phyloP scores from a whole-genome alignment of 1,140 invertebrate species.

The Microvelia longipes region DNA sequence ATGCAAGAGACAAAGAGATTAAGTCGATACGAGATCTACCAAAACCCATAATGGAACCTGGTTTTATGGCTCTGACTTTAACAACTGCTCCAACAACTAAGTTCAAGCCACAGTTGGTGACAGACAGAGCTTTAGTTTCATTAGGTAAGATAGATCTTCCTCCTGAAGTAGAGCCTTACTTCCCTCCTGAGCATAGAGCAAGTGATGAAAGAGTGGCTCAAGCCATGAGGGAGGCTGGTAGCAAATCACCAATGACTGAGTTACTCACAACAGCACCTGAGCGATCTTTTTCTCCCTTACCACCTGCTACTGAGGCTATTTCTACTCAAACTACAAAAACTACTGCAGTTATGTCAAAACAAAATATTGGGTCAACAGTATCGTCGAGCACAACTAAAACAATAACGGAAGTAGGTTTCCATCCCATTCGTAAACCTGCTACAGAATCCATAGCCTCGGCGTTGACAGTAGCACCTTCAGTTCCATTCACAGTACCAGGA shows the following conservation, averaged over 20 bases:
- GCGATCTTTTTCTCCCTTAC: slow-evolving; percentile 36
- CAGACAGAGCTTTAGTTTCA: slow-evolving; percentile 12
- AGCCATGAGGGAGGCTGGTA: slow-evolving; percentile 15
- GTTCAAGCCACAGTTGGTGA: slow-evolving; percentile 16
- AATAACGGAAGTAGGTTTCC: background rate
- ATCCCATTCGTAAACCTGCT: slow-evolving; percentile 5
- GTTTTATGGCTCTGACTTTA: slow-evolving; percentile 17
- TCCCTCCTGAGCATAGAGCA: slow-evolving; percentile 11
- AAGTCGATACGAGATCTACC: slow-evolving; percentile 7
- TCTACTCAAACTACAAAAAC: background rate
- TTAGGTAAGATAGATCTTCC: slow-evolving; percentile 7
- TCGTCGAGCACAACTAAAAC: background rate
- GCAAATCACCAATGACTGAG: slow-evolving; percentile 39
- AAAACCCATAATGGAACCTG: slow-evolving; percentile 10
- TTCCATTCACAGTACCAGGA: slow-evolving; percentile 10
- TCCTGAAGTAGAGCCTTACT: slow-evolving; percentile 16
- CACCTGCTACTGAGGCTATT: slow-evolving; percentile 6
- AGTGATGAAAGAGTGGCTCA: slow-evolving; percentile 4
- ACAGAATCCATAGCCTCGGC: slow-evolving; percentile 16
- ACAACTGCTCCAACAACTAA: slow-evolving; percentile 19
- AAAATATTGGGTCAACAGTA: background rate
- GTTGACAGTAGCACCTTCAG: slow-evolving; percentile 15
- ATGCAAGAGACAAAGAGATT: slow-evolving; percentile 2
- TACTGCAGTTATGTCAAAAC: background rate
- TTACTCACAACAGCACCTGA: slow-evolving; percentile 51